Evolutionary conservation across 2,888 invertebrate species (phyloP), one percentile per base, ranked within the genome.

Genomic region (Fissipunctia ypsillon): DNA sequence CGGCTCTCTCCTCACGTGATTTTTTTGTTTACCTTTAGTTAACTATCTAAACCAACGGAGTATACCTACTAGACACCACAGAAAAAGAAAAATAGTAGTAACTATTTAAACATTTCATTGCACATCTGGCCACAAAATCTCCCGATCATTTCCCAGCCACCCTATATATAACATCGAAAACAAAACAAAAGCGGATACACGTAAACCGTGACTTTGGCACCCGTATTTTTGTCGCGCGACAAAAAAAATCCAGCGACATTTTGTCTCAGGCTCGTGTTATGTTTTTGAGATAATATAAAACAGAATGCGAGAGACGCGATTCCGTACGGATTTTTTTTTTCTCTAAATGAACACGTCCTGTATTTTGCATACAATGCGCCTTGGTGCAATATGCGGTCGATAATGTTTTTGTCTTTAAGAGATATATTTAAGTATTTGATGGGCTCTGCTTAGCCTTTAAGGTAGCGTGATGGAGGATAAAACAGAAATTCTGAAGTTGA

Each of bases 301-400:
- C 90, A 90, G 92, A 91, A 92, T 89, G 86, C 90, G 88, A 81
- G 86, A 78, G 87, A 86, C 83, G 84, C 88, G 91, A 91, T 91
- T 90, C 92, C 87, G 90, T 89, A 80, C 38, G 69, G 65, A 35
- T 73, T 77, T 83, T 84, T 80, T 70, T 83, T 93, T 92, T 90
- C 88, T 92, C 88, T 85, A 93, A 94, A 94, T 93, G 93, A 92
- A 95, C 95, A 96, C 94, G 95, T 94, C 90, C 90, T 83, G 61
- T 72, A 74, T 83, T 96, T 96, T 94, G 96, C 96, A 96, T 96
- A 96, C 96, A 96, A 96, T 96, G 93, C 92, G 76, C 63, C 71
- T 87, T 91, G 93, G 94, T 94, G 95, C 95, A 94, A 94, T 95
- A 95, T 94, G 95, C 91, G 87, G 86, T 69, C 88, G 92, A 94